Base-by-base conservation (phyloP, 2,113 vertebrate species). In the Silurus glanis region DNA sequence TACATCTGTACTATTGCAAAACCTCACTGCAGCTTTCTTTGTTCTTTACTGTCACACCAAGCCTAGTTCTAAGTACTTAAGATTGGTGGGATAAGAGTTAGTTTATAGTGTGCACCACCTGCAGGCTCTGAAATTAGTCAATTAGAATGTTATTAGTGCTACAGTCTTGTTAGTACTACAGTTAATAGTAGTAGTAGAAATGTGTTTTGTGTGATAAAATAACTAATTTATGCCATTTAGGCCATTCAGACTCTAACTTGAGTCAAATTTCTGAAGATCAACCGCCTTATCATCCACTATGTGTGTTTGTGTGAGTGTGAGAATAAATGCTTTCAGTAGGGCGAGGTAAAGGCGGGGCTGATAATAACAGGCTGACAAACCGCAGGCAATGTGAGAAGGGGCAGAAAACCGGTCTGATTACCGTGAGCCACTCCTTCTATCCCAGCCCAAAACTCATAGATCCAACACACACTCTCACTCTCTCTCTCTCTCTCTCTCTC, bases 361-460 rank as follows among this genome's bases (percentile, higher is more conserved):
- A 80, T 88, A 92, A 91, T 71, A 83, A 90, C 89, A 37, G 1
- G 84, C 82, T 87, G 19, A 78, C 61, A 90, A 80, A 87, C 64
- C 55, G 45, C 56, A 83, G 55, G 75, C 64, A 37, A 80, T 67
- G 83, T 79, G 82, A 82, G 64, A 37, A 84, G 88, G 25, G 85
- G 25, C 49, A 78, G 83, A 88, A 82, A 90, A 55, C 59, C 86
- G 74, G 89, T 89, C 67, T 14, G 79, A 87, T 87, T 25, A 12
- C 85, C 76, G n/a, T 69, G 59, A 17, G 83, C 83, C 58, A 82
- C 9, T 83, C 76, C 89, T 71, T 53, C 66, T n/a, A 64, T 71
- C 79, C 87, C 84, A 86, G 85, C 87, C 66, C 84, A 25, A 74
- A 72, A 89, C 85, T 92, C 90, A 61, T 89, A 91, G 85, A 56